Evolutionary conservation across 2,797 vertebrate species (phyloP).

Genomic region (Spheniscus humboldti): DNA sequence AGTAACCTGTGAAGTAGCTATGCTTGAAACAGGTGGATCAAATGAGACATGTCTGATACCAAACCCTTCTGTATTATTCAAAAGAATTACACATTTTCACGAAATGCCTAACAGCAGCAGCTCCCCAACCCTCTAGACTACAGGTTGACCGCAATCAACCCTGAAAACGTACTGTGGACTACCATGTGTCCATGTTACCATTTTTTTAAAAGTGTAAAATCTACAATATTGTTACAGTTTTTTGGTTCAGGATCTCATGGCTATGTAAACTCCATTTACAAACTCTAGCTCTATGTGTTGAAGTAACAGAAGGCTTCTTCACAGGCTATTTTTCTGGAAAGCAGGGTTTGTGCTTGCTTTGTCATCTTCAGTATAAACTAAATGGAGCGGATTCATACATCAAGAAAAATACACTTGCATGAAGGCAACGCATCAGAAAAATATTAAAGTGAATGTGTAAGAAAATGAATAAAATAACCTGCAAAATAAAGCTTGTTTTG

Average conservation of each 20-base stretch:
- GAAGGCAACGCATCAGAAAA: neutral
- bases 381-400: neutral
- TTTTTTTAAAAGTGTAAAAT: neutral
- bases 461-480: neutral
- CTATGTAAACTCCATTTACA: neutral
- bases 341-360: neutral
- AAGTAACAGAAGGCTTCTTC: neutral
- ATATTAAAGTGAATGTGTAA: neutral
- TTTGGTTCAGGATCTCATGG: neutral
- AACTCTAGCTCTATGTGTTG: neutral
- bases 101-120: neutral
- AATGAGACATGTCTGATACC: neutral
- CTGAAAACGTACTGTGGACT: neutral
- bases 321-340: neutral
- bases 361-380: neutral
- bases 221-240: neutral
- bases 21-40: neutral
- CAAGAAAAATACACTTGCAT: neutral
- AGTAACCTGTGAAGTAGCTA: neutral
- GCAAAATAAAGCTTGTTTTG: neutral
- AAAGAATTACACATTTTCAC: neutral
- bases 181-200: neutral
- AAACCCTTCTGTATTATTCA: neutral
- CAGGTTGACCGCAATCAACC: fast-evolving
- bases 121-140: neutral